Evolutionary conservation across 23 tunicate species (phyloP), one percentile per base, ranked within the genome.

Genomic region (Styela plicata): DNA sequence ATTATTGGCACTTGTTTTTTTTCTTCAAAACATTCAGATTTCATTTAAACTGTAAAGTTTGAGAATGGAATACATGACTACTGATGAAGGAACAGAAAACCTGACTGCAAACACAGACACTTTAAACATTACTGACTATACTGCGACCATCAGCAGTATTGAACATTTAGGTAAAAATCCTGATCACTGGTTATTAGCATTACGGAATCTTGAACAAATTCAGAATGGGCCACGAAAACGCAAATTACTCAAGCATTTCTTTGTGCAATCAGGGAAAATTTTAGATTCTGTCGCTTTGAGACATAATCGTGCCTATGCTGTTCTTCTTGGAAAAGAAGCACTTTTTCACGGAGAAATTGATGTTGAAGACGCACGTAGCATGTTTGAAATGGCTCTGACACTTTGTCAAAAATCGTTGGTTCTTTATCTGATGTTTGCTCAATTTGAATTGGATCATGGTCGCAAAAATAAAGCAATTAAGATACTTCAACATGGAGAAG

Each of bases 391-490:
- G 27, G 64, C 81, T 1, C 52, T 76, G 19, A 25, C 64, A 24
- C 32, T 27, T 22, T 76, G 81, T 24, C 81, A 52, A 1, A 67
- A 67, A 67, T 53, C 31, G 0, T 27, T 24, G 18, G 53, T 76
- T 24, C 24, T 76, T 36, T 44, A 76, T 29, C 0, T 76, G 10
- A 76, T 76, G 81, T 76, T 33, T 53, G 81, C 81, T 10, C 81
- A 76, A 29, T 76, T 76, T 1, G 81, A 76, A 29, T 29, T 76
- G 33, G 53, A 76, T 44, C 63, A 44, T 5, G 81, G 81, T n/a
- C 52, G 53, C 66, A 36, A 53, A 28, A 21, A 27, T 26, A 52
- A 44, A 29, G 81, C 81, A 7, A 0, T 76, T 7, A 36, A 44
- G 20, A 53, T 76, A 0, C 64, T 76, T 10, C 63, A 29, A 0